A percentile compares a stretch with the other conserved stretches of the same genome.
phyloP scores from a whole-genome alignment of 2,888 invertebrate species.

The Drosophila infuscata region DNA sequence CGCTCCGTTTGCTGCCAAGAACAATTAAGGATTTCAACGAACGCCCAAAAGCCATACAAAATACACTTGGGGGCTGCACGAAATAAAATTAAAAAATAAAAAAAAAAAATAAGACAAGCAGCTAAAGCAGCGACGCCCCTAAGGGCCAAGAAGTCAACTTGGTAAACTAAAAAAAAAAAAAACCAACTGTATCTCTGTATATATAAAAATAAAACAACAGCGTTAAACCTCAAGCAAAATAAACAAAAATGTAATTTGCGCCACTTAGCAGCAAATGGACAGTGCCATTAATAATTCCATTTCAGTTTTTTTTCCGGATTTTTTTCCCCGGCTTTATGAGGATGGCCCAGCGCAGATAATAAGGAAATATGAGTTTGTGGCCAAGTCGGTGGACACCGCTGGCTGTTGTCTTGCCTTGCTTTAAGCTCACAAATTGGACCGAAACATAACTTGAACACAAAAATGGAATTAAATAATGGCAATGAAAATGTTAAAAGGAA shows the following conservation, averaged over 20 bases:
- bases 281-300: constrained; percentile 80
- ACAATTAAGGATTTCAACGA: constrained; percentile 69
- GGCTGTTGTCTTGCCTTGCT: constrained; percentile 30
- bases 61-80: constrained; percentile 31
- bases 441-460: constrained; percentile 19
- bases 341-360: constrained; percentile 62
- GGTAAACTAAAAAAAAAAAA: constrained; percentile 20
- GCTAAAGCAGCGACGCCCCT: constrained; percentile 23
- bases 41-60: constrained; percentile 66
- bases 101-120: constrained; percentile 29
- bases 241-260: constrained; percentile 80
- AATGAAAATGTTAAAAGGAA: neutral
- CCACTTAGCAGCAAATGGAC: constrained; percentile 80
- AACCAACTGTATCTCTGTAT: constrained; percentile 24
- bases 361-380: constrained; percentile 75
- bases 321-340: constrained; percentile 37
- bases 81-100: constrained; percentile 47
- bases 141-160: constrained; percentile 61
- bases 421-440: constrained; percentile 49
- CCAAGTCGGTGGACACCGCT: constrained; percentile 33
- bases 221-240: constrained; percentile 62
- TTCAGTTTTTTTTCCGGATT: constrained; percentile 43
- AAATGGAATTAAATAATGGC: constrained; percentile 51
- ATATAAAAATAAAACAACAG: constrained; percentile 49
- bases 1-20: constrained; percentile 55